Evolutionary conservation across 2,113 vertebrate genomes (phyloP).

Genomic region (Daphoenositta chrysoptera): DNA sequence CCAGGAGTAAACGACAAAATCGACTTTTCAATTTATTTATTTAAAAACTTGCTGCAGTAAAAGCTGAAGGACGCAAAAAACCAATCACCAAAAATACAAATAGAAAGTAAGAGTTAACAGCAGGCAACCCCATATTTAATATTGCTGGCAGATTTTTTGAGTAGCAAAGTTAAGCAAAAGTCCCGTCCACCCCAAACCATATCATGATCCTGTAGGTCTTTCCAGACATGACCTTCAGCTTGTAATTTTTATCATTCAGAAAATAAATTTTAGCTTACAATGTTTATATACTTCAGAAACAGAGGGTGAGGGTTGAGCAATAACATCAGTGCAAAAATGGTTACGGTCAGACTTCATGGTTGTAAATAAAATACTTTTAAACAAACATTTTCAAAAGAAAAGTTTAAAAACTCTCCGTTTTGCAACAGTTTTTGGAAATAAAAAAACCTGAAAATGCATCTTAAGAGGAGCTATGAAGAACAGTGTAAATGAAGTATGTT

Average conservation of each 20-base stretch:
- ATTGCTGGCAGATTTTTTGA: neutral
- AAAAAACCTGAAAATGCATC: neutral
- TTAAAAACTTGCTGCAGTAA: neutral
- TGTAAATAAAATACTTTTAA: neutral
- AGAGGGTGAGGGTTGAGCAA: neutral
- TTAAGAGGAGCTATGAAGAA: neutral
- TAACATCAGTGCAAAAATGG: neutral
- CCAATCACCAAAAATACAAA: neutral
- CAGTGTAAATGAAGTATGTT: neutral
- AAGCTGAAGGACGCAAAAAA: neutral
- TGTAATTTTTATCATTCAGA: neutral
- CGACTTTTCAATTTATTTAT: neutral
- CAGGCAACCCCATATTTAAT: neutral
- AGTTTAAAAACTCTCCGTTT: neutral
- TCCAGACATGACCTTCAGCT: neutral
- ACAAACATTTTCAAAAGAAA: neutral
- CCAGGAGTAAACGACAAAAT: neutral
- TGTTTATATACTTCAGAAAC: neutral
- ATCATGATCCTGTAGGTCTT: neutral
- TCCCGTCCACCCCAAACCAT: neutral
- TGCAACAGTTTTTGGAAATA: neutral
- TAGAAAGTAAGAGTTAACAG: neutral
- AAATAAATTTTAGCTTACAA: neutral
- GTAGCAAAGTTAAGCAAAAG: neutral
- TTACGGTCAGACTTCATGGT: neutral